Conservation (phyloP, 2,797 vertebrate genomes). For the Peromyscus aztecus region DNA sequence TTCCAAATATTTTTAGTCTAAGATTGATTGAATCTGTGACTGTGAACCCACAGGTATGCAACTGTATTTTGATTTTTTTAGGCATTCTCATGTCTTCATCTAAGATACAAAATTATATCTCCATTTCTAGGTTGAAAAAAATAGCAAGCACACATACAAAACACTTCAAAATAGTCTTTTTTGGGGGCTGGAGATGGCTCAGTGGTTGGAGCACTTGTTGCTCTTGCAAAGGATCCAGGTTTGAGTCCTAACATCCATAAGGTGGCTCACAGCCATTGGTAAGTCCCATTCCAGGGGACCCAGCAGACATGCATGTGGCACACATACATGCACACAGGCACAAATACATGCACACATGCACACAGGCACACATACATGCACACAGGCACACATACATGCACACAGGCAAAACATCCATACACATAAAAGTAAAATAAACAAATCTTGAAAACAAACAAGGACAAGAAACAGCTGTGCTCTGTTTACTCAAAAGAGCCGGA, state of each 20-base stretch:
- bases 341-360: neutral
- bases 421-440: neutral
- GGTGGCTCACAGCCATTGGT: neutral
- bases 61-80: neutral
- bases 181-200: neutral
- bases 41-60: neutral
- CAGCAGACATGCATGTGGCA: neutral
- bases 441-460: neutral
- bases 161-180: neutral
- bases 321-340: neutral
- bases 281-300: neutral
- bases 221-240: neutral
- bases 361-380: neutral
- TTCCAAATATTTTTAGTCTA: neutral
- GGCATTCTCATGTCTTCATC: neutral
- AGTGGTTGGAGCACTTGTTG: neutral
- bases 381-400: neutral
- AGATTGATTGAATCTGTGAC: neutral
- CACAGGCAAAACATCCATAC: neutral
- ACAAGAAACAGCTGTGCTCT: too few species aligned
- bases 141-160: constrained; percentile 33
- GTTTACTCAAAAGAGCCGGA: too few species aligned
- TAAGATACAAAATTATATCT: constrained; percentile 24
- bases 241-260: neutral
- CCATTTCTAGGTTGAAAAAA: constrained; percentile 27